Evolutionary conservation across 2,113 vertebrate species (phyloP), one percentile per base, ranked within the genome.

Genomic region (Chloropsis hardwickii): DNA sequence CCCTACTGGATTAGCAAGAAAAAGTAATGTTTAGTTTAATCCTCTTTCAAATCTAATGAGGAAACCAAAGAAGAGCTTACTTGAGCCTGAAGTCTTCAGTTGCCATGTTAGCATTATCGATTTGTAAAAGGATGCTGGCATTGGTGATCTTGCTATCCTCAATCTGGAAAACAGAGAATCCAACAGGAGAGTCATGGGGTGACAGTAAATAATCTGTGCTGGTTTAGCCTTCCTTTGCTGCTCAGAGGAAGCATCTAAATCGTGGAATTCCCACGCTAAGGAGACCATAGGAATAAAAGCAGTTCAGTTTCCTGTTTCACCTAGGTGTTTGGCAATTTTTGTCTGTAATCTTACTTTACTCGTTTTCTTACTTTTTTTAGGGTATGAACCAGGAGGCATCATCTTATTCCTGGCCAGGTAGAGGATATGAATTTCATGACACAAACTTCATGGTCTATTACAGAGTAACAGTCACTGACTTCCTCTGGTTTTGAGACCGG

Each of bases 21-120:
- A 74, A 89, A 47, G 7, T n/a, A 71, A 5, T 60, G n/a, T 69
- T 76, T 76, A 35, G 6, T 61, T 92, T 53, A 71, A 37, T 61
- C 27, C 28, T 93, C 60, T 64, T 86, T 92, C 45, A 81, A 53
- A 67, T 37, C 44, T 57, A 61, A 45, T 9, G 10, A 58, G 71
- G 29, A 80, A 60, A 70, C 17, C 29, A 90, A 61, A 89, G 85
- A 89, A 88, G 69, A 58, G 72, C 98, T 97, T 97, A 98, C 98
- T 98, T 98, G 96, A 98, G 95, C 71, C 93, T 97, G 95, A 98
- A 98, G 97, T 98, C 98, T 54, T 98, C 98, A 27, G 97, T 95
- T 17, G 98, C 98, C 95, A 98, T 98, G 90, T 92, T 98, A 29
- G 98, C 98, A 0, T 98, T 98, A 96, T 98, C 98, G 9, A 98